A percentile compares a stretch with the other conserved stretches of the same genome.
phyloP scores from a whole-genome alignment of 2,888 invertebrate genomes.

The Pomacea canaliculata region DNA sequence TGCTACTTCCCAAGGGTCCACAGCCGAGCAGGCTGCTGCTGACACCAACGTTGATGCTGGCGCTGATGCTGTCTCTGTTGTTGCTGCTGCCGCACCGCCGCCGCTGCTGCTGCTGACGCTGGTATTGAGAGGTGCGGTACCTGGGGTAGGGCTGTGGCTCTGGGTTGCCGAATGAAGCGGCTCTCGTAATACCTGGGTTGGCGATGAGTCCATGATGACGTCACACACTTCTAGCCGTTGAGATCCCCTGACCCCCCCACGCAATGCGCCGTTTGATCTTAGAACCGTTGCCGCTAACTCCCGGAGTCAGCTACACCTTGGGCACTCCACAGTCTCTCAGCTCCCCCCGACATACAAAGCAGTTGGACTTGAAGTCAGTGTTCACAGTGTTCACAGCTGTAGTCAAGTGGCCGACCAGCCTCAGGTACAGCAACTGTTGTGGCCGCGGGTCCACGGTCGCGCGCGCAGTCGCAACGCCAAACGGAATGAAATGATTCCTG shows the following conservation, averaged over 20 bases:
- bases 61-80: neutral
- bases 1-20: too few relatives aligned
- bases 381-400: too few relatives aligned
- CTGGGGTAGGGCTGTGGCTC: conserved; percentile 25
- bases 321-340: too few relatives aligned
- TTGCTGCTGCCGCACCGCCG: neutral
- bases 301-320: conserved; percentile 1
- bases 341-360: too few relatives aligned
- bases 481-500: neutral
- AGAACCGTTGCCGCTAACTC: neutral
- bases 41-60: neutral
- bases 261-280: too few relatives aligned
- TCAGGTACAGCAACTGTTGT: too few relatives aligned
- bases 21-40: too few relatives aligned
- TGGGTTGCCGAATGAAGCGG: conserved; percentile 16
- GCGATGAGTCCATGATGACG: conserved; percentile 27
- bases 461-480: conserved; percentile 4
- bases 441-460: neutral
- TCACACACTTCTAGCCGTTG: neutral
- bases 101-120: conserved; percentile 1
- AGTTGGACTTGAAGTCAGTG: too few relatives aligned
- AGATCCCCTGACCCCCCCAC: conserved; percentile 17
- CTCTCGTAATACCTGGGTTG: conserved; percentile 23
- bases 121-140: conserved; percentile 17
- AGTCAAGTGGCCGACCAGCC: too few relatives aligned